Evolutionary conservation across 2,113 vertebrate genomes (phyloP), one percentile per base, ranked within the genome.

Genomic region (Leucopternis melanops): DNA sequence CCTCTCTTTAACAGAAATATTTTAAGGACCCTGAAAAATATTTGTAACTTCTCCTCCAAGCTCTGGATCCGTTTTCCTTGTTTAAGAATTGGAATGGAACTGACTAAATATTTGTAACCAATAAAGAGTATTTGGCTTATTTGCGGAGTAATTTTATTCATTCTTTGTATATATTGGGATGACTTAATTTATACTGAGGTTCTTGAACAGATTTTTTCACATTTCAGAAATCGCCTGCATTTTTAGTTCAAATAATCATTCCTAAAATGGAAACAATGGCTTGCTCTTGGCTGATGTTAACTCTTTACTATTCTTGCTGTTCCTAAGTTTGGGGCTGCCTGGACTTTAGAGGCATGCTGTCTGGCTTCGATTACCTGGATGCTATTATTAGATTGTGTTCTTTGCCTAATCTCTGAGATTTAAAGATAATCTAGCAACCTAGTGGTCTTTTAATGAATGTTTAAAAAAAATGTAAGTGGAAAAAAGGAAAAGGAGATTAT

Each of bases 161-260:
- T 94, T 89, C 70, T 90, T 94, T 87, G 49, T 94, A 32, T 86
- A 50, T 70, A 80, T 62, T 79, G 26, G 66, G 40, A 86, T 91
- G 73, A 79, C 57, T 81, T 85, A 57, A 91, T 82, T 94, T 94
- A 88, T 84, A 58, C 45, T 54, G 83, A 71, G 34, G 69, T 84
- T 85, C 81, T 89, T 61, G 65, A 94, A 82, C 77, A 92, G 83
- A 75, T 81, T 66, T 93, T 96, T 84, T 91, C 36, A 71, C 55
- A 70, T 82, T 79, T 84, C 26, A 94, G 78, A 84, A 93, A 57
- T 61, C 2, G 34, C 52, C 45, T 65, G 40, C 73, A 70, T 42
- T 86, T 92, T 77, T 83, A 63, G 22, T 85, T 92, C 17, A 92
- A 90, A 66, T 83, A 88, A 93, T 93, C 89, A 82, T 93, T 90